These are phyloP conservation scores for Tolypeutes matacus DNA, from an alignment of 2,797 vertebrate species.

Conservation along the genomic window DNA sequence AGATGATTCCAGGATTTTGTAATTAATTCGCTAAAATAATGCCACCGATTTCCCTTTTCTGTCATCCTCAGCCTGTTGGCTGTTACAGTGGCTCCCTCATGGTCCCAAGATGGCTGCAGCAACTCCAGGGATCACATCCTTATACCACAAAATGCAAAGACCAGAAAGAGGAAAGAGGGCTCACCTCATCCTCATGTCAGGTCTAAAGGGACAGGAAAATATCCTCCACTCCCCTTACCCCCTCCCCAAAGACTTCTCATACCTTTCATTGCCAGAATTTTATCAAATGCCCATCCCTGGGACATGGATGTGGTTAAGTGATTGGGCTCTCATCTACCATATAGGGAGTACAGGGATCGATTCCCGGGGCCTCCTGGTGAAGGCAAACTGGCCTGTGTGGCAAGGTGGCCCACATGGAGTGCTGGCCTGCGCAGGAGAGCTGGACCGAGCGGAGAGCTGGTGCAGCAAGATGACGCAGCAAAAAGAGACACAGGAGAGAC, in stretches of 20 bases:
- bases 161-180: neutral
- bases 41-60: neutral
- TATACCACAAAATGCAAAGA: neutral
- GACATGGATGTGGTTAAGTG: no score
- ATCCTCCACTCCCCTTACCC: neutral
- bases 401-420: no score
- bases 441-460: no score
- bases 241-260: neutral
- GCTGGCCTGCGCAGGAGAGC: no score
- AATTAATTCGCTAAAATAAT: neutral
- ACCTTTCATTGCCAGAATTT: neutral
- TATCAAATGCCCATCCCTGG: neutral
- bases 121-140: neutral
- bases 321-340: no score
- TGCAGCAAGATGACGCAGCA: no score
- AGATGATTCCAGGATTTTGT: neutral
- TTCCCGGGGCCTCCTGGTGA: no score
- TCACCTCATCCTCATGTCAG: neutral
- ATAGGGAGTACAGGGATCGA: no score
- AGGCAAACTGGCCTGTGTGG: no score
- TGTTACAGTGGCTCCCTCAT: neutral
- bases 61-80: neutral
- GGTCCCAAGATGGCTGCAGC: neutral
- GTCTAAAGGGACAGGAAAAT: conserved; percentile 17
- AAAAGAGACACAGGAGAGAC: no score